Evolutionary conservation across 2,797 vertebrate genomes (phyloP), one percentile per base, ranked within the genome.

Genomic region (Cyclura pinguis): DNA sequence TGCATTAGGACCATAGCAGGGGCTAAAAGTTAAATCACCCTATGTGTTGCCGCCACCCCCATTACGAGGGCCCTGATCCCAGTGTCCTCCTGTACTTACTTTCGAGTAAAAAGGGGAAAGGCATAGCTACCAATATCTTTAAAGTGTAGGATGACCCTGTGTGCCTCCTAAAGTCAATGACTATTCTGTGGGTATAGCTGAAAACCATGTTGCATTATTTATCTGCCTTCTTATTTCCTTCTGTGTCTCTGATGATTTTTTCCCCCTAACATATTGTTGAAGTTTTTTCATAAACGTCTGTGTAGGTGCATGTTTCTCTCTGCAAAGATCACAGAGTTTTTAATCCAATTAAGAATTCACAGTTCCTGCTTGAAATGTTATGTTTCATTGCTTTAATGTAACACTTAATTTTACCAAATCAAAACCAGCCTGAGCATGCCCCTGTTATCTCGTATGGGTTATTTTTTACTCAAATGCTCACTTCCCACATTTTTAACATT

Each of bases 331-430:
- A 78, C 14, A 47, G 42, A 64, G 38, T 29, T 87, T 74, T 87
- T 78, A 76, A 78, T 64, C 73, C 74, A 77, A 78, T 78, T 64
- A 87, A 87, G 73, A 78, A 87, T 77, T 42, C 55, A 47, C 73
- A 47, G 38, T 77, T 86, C 73, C 16, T 47, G 55, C 55, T 86
- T 62, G 59, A 47, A 50, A 76, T 35, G 29, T 38, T 76, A 57
- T 24, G 35, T 47, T 59, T 52, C 55, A 24, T 29, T 69, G 32
- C 62, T 69, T 50, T n/a, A 72, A 81, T 57, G 47, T 55, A 55
- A 50, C 47, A 72, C 47, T 24, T 62, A 72, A 8, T 24, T 82
- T 55, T 72, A 42, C 22, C 32, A 27, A 50, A 16, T 52, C 64
- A 81, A 57, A 72, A 55, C 50, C 4, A 16, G 69, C 80, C n/a